Evolutionary conservation across 2,797 vertebrate genomes (phyloP).

Genomic region (Myripristis jacobus): DNA sequence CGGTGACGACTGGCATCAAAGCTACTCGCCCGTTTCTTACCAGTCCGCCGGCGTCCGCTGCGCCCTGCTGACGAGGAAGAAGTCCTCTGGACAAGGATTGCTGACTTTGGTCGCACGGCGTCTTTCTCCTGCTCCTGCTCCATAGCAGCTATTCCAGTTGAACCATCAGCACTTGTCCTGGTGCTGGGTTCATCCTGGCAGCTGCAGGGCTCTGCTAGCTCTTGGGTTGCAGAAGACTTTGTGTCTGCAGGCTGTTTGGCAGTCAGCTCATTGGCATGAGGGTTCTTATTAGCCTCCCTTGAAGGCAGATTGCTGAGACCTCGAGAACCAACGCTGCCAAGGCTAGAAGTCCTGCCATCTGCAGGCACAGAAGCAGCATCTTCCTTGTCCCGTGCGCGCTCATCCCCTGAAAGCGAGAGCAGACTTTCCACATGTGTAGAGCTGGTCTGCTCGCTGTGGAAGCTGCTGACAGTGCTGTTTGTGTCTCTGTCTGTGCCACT

Average conservation of each 20-base stretch:
- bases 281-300: slow-evolving; percentile 97
- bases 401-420: slow-evolving; percentile 89
- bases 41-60: slow-evolving; percentile 87
- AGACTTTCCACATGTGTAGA: slow-evolving; percentile 96
- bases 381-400: slow-evolving; percentile 79
- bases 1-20: slow-evolving; percentile 95
- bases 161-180: slow-evolving; percentile 75
- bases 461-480: slow-evolving; percentile 97
- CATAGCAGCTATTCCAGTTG: slow-evolving; percentile 36
- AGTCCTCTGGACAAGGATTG: slow-evolving; percentile 89
- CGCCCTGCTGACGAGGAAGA: slow-evolving; percentile 84
- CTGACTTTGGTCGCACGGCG: slow-evolving; percentile 85
- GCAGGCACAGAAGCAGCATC: slow-evolving; percentile 68
- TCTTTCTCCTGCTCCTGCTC: slow-evolving; percentile 84
- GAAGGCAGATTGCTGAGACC: slow-evolving; percentile 86
- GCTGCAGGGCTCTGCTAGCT: slow-evolving; percentile 52
- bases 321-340: slow-evolving; percentile 75
- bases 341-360: slow-evolving; percentile 69
- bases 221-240: slow-evolving; percentile 54
- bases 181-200: slow-evolving; percentile 60
- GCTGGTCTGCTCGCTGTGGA: slow-evolving; percentile 96
- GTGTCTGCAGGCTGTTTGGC: slow-evolving; percentile 73
- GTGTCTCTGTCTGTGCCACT: slow-evolving; percentile 97
- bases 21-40: slow-evolving; percentile 97
- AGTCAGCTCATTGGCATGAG: slow-evolving; percentile 94